Evolutionary conservation across 2,888 invertebrate species (phyloP), one percentile per base, ranked within the genome.

Genomic region (Lapara coniferarum): DNA sequence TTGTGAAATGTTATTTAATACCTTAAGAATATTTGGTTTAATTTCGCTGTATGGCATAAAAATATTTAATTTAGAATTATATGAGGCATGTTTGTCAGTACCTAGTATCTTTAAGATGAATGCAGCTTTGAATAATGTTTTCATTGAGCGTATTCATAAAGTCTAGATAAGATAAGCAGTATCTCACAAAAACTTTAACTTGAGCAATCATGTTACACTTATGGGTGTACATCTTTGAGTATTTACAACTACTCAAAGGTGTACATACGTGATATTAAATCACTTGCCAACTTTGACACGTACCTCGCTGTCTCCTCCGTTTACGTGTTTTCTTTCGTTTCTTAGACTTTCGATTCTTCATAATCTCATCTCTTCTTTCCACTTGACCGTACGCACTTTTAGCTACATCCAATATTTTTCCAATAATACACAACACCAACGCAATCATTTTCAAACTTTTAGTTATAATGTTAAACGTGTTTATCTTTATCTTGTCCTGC

Each of bases 341-440:
- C 56, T 66, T 66, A 51, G 13, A 63, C 49, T 66, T 46, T 10
- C 44, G 30, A 19, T 49, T 66, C 37, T 19, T 14, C 12, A 25
- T 16, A 52, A 51, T 49, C 16, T 52, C 37, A 46, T 67, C 56
- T 55, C 56, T 51, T 10, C 37, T 70, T 16, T 68, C 66, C n/a
- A 30, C 56, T 16, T 66, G 52, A 58, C 55, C 44, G 49, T 37
- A 52, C 13, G 73, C 78, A 82, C 73, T 81, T 77, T 76, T 85
- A 66, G 83, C 79, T 58, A 88, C 73, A 72, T 90, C 85, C 72
- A 90, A 81, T 71, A 92, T 76, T 81, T 87, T 88, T 4, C 85
- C 83, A 71, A 90, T 76, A 69, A 92, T 80, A 76, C 82, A 91
- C 83, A 90, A 79, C 79, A 91, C 83, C 71, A 90, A 75, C 37